A percentile compares a stretch with the other conserved stretches of the same genome.
phyloP scores from a whole-genome alignment of 2,797 vertebrate species.

The Psittacula echo region DNA sequence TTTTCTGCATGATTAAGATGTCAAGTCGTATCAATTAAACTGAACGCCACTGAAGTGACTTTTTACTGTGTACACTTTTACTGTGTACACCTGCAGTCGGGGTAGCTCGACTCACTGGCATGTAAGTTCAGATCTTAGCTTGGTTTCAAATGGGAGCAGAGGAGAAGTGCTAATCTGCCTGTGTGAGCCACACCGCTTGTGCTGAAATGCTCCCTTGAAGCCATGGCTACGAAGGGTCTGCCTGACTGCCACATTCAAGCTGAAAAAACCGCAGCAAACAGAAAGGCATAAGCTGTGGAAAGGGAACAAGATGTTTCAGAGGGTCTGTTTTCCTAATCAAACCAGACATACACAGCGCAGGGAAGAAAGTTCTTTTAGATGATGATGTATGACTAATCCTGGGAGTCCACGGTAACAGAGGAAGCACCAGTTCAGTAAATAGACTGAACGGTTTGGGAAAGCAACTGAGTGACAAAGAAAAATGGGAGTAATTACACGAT shows the following conservation, averaged over 20 bases:
- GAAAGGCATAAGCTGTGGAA: background rate
- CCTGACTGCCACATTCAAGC: background rate
- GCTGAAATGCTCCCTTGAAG: background rate
- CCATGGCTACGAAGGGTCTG: fast-evolving
- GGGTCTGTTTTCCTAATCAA: conserved; percentile 8
- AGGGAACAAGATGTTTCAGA: background rate
- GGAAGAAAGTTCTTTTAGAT: background rate
- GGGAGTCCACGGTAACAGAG: background rate
- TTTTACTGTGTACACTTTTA: background rate
- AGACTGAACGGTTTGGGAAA: conserved; percentile 22
- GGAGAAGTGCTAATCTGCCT: background rate
- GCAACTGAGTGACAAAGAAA: conserved; percentile 13
- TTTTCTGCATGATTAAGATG: background rate
- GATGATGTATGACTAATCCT: conserved; percentile 1
- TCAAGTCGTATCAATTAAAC: background rate
- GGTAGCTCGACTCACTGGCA: background rate
- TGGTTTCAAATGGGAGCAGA: background rate
- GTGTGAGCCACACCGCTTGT: fast-evolving
- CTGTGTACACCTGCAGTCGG: background rate
- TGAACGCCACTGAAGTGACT: background rate
- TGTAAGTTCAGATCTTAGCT: background rate
- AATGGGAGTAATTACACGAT: background rate
- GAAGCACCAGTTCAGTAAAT: background rate
- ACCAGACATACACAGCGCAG: background rate
- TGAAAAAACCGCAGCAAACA: background rate